Evolutionary conservation across 2,797 vertebrate species (phyloP), one percentile per base, ranked within the genome.

Genomic region (Sebastes diploproa): DNA sequence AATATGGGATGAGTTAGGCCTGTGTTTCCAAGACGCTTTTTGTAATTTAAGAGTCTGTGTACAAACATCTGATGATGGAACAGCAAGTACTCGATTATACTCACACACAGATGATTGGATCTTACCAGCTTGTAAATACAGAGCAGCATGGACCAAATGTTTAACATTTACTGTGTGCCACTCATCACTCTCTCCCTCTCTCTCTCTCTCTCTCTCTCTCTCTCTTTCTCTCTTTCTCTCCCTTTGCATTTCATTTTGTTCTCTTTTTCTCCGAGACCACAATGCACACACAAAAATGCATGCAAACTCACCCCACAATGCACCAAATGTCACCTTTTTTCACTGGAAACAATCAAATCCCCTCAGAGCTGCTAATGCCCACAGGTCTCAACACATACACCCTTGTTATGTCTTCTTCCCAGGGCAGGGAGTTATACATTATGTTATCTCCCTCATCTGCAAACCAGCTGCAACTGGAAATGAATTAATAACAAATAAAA

Each of bases 401-500:
- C 80, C 88, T 89, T 94, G 90, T 95, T 94, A 90, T 94, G 94
- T 91, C 91, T 92, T 83, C 82, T 73, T 92, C 82, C 81, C 78
- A 70, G 77, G 80, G 74, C 88, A 85, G 76, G 80, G 87, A 88
- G 85, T 80, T 93, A 89, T 93, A 89, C 87, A 90, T 86, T 90
- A 88, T 86, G 79, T 78, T 94, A 92, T 94, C 90, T 89, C 80
- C 84, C 80, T 89, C 80, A 92, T 93, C 91, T 91, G 77, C 74
- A 66, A 87, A 91, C 84, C 91, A 93, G 90, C 91, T 93, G 91
- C 83, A 90, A 89, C 88, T 91, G 84, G 91, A 95, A 94, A 94
- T 87, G 82, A 95, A 95, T 92, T 92, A 92, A 93, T 93, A 95
- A 93, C 93, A 95, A 95, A 95, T 94, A 95, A 95, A 94, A 92